These are phyloP conservation scores for Taphrorychus bicolor DNA, from an alignment of 2,888 invertebrate species.

Conservation along the genomic window DNA sequence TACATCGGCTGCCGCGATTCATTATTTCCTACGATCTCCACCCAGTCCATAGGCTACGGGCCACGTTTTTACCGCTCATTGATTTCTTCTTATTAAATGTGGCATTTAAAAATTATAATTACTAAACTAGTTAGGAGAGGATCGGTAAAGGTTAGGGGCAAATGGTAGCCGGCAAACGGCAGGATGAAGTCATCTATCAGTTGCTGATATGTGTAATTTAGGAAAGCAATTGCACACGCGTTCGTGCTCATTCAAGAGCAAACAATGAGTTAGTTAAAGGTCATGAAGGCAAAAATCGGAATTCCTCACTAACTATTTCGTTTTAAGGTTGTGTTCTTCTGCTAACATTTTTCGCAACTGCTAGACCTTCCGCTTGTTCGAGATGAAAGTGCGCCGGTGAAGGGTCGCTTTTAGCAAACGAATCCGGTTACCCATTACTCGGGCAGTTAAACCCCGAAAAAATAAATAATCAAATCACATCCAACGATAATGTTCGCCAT, in stretches of 20 bases:
- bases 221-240: slow-evolving; percentile 2
- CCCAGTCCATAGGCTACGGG: slow-evolving; percentile 36
- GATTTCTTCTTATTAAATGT: slow-evolving; percentile 46
- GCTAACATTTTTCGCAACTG: not conserved
- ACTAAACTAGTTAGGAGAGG: slow-evolving; percentile 27
- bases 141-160: slow-evolving; percentile 31
- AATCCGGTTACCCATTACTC: not conserved
- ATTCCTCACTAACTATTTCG: slow-evolving; percentile 4
- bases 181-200: slow-evolving; percentile 13
- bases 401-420: not conserved
- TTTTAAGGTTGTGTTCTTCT: not conserved
- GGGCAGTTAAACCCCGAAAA: not conserved
- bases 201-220: slow-evolving; percentile 21
- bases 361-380: not conserved
- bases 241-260: not conserved
- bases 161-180: slow-evolving; percentile 27
- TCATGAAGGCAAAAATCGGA: slow-evolving; percentile 1
- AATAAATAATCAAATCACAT: not conserved
- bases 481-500: not conserved
- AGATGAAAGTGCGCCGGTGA: not conserved
- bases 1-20: slow-evolving; percentile 38
- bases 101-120: slow-evolving; percentile 50
- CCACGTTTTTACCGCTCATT: slow-evolving; percentile 24
- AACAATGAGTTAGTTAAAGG: not conserved
- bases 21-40: slow-evolving; percentile 39